Conservation (phyloP, 1,140 invertebrate species). For the Brachionus paranguensis region DNA sequence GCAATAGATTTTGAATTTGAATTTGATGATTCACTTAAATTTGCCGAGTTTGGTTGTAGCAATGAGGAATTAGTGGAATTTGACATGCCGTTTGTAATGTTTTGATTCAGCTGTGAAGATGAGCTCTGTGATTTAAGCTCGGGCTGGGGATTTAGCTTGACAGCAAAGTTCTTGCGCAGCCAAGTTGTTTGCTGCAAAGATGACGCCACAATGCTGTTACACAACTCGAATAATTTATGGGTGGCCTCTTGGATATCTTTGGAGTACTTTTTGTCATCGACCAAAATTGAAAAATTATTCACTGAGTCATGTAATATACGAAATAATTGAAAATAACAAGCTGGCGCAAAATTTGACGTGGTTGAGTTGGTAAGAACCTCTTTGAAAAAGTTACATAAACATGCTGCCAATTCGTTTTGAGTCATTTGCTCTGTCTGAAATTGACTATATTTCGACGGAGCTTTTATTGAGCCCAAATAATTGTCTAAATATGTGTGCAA, state of each 20-base stretch:
- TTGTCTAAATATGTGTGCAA: conserved; percentile 27
- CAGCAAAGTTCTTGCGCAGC: conserved; percentile 77
- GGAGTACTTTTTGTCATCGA: conserved; percentile 72
- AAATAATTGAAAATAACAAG: conserved; percentile 72
- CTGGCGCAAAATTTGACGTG: conserved; percentile 62
- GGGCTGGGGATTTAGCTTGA: conserved; percentile 62
- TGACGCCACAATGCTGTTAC: conserved; percentile 77
- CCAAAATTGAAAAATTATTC: neutral
- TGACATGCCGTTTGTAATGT: neutral
- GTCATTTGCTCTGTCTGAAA: neutral
- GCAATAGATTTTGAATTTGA: neutral
- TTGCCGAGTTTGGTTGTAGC: neutral
- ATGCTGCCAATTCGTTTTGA: neutral
- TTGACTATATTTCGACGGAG: neutral
- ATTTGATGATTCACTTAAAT: neutral
- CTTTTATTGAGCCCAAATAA: neutral
- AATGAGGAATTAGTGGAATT: neutral
- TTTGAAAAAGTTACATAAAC: conserved; percentile 30
- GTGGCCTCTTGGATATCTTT: conserved; percentile 67
- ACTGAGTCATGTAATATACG: conserved; percentile 7
- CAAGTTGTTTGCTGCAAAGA: conserved; percentile 84
- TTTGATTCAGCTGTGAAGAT: neutral
- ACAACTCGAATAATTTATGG: conserved; percentile 71
- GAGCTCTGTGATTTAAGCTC: conserved; percentile 39
- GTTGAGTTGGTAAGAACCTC: conserved; percentile 32